Base-by-base conservation (phyloP, 2,888 invertebrate genomes). In the Drosophila percnosoma region DNA sequence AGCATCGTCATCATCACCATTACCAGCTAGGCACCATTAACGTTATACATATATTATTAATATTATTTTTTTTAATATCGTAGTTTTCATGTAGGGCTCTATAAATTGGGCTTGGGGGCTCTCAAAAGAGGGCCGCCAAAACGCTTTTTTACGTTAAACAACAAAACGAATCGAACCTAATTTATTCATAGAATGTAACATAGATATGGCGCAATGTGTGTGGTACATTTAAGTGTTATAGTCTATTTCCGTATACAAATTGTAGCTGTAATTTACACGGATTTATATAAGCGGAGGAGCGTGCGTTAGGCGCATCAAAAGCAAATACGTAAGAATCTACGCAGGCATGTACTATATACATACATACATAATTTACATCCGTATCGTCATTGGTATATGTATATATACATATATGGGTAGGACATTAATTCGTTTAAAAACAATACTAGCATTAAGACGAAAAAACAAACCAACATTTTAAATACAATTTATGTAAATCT, bases 101-200 rank as follows among this genome's bases (percentile, higher is more conserved):
- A 40, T 40, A 57, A 77, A 71, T 67, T 59, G 75, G 69, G 63
- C 66, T 66, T 75, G 67, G 71, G 45, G 49, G 45, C 69, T 64
- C 36, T 68, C 21, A 40, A 42, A 68, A 49, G 61, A 49, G 63
- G 36, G 66, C 57, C 70, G n/a, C 77, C 64, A 74, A 67, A 74
- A 75, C 70, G 80, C 86, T 86, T 86, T 80, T 75, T 85, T 71
- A 83, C 67, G 78, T 81, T 81, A 73, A 80, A 76, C 75, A 75
- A 84, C 84, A 63, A 76, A 86, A 71, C 63, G 68, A 80, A 80
- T 80, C 70, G 67, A 83, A 83, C 73, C 68, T 84, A 83, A 84
- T 80, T 88, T 86, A 85, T 88, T 85, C 62, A 79, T 87, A 84
- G 84, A 71, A 34, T 84, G 87, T 84, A 84, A 82, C 53, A 83